Evolutionary conservation across 2,113 vertebrate genomes (phyloP).

Genomic region (Alaudala cheleensis): DNA sequence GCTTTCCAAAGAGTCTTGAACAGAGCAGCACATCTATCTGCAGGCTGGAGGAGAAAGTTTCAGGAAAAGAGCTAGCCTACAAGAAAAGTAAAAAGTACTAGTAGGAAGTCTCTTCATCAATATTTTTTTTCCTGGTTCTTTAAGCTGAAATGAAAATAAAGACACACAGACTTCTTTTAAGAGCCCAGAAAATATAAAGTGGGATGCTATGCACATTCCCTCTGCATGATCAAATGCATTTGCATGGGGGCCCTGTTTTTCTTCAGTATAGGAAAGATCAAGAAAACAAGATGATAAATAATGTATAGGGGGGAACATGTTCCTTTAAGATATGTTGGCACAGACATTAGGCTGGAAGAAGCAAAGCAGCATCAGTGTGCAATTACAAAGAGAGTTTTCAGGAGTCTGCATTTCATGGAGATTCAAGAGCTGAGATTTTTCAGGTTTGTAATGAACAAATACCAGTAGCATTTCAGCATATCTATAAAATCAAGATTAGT

Average conservation of each 20-base stretch:
- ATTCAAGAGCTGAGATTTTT: conserved; percentile 15
- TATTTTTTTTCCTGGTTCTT: not conserved
- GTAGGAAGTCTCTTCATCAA: not conserved
- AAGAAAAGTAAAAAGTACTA: not conserved
- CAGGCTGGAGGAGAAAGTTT: not conserved
- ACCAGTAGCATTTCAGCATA: conserved; percentile 43
- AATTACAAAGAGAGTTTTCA: conserved; percentile 45
- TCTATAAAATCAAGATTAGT: not conserved
- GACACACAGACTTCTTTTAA: not conserved
- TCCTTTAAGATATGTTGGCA: conserved; percentile 30
- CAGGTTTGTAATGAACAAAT: not conserved
- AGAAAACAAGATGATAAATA: conserved; percentile 38
- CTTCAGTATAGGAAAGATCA: conserved; percentile 1
- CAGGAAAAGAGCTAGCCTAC: not conserved
- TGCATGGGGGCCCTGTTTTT: not conserved
- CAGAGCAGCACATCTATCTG: not conserved
- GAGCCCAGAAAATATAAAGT: conserved; percentile 15
- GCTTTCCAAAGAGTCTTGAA: not conserved
- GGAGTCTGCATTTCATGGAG: not conserved
- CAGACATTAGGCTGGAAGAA: conserved; percentile 19
- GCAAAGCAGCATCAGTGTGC: conserved; percentile 9
- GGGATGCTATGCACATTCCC: conserved; percentile 4
- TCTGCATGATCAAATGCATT: not conserved
- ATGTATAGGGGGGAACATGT: not conserved
- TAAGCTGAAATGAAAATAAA: not conserved